Percentiles rank a stretch among this genome's conserved stretches.
phyloP scores from a whole-genome alignment of 2,113 vertebrate genomes.

The Gallinago jamesoni region DNA sequence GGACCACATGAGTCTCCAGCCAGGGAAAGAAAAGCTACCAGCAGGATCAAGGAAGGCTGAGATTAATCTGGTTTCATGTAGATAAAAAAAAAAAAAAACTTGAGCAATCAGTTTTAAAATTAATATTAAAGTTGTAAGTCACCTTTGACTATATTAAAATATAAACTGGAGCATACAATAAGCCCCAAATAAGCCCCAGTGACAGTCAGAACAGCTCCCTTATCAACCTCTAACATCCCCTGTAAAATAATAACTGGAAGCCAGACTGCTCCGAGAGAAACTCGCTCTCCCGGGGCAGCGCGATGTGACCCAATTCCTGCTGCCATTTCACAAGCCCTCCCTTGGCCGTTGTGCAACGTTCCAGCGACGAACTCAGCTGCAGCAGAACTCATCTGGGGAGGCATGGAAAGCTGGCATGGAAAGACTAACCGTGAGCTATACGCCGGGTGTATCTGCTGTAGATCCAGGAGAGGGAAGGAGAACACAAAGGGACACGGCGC shows the following conservation, averaged over 20 bases:
- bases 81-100: slow-evolving; percentile 39
- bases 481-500: rapidly evolving
- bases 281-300: slow-evolving; percentile 56
- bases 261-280: slow-evolving; percentile 56
- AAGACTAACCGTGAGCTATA: neutral
- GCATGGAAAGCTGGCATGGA: neutral
- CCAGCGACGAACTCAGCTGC: neutral
- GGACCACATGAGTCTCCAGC: slow-evolving; percentile 52
- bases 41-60: slow-evolving; percentile 27
- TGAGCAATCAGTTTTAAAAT: slow-evolving; percentile 73
- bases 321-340: slow-evolving; percentile 32
- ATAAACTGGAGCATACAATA: slow-evolving; percentile 66
- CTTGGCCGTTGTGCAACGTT: neutral
- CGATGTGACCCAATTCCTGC: slow-evolving; percentile 51
- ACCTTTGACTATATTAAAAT: slow-evolving; percentile 76
- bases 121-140: slow-evolving; percentile 78
- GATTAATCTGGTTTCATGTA: slow-evolving; percentile 71
- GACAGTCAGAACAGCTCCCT: slow-evolving; percentile 70
- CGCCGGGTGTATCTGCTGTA: neutral
- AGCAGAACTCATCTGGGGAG: neutral
- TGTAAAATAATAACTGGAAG: slow-evolving; percentile 72
- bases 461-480: neutral
- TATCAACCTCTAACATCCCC: slow-evolving; percentile 74
- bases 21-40: slow-evolving; percentile 28
- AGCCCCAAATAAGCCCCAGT: slow-evolving; percentile 73